A percentile compares a stretch with the other conserved stretches of the same genome.
phyloP scores from a whole-genome alignment of 2,113 vertebrate species.

The Calonectris borealis region DNA sequence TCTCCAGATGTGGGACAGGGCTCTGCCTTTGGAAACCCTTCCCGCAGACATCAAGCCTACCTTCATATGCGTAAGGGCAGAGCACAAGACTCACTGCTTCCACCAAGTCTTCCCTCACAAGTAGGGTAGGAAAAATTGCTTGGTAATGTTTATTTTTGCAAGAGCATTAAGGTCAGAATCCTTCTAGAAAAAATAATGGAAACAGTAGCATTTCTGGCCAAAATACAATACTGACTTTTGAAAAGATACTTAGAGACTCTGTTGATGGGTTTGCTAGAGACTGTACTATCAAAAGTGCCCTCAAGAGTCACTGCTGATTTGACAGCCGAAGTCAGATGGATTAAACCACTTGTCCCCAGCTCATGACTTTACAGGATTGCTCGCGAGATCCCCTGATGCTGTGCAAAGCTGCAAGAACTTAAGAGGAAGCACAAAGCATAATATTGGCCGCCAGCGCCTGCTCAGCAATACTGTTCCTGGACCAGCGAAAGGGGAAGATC shows the following conservation, averaged over 20 bases:
- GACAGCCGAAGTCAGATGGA: not conserved
- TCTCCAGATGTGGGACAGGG: not conserved
- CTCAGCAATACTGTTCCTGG: not conserved
- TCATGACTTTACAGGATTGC: not conserved
- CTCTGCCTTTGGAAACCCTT: not conserved
- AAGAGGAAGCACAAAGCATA: not conserved
- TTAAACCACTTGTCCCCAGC: not conserved
- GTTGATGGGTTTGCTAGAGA: not conserved
- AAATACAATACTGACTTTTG: not conserved
- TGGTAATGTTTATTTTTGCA: not conserved
- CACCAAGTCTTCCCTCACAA: not conserved
- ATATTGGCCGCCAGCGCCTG: not conserved
- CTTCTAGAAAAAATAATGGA: not conserved
- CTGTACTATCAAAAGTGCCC: not conserved
- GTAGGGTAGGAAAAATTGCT: not conserved
- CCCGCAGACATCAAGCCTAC: not conserved
- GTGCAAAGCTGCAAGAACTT: not conserved
- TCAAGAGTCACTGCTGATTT: not conserved
- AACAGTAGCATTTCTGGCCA: not conserved
- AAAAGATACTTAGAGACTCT: not conserved
- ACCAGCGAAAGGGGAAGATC: not conserved
- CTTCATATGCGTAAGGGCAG: not conserved
- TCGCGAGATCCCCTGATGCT: not conserved
- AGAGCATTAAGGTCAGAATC: not conserved
- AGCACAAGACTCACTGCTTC: not conserved